Percentiles rank a stretch among this genome's conserved stretches.
Conservation (phyloP, 2,888 invertebrate genomes). For the Drosophila robusta region DNA sequence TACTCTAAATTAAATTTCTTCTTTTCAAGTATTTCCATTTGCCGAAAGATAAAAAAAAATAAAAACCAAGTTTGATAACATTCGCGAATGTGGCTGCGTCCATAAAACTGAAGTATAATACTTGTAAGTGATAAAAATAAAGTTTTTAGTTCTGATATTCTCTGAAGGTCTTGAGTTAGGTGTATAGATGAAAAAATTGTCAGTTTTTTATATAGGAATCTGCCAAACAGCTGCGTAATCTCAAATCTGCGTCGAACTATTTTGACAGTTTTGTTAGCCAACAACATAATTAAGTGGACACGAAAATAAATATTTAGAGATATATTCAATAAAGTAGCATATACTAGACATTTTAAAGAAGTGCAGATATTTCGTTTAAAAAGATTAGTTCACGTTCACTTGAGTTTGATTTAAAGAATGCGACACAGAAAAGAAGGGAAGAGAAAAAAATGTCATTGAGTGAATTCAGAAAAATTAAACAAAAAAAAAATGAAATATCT, state of each 20-base stretch:
- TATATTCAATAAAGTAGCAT: neutral
- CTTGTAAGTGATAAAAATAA: constrained; percentile 22
- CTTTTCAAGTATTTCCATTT: constrained; percentile 44
- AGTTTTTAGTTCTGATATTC: neutral
- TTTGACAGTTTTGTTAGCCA: constrained; percentile 36
- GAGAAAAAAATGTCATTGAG: no score
- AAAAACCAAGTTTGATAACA: constrained; percentile 40
- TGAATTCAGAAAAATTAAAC: no score
- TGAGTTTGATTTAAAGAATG: no score
- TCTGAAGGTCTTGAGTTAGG: constrained; percentile 18
- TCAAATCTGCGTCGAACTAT: constrained; percentile 40
- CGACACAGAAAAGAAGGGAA: no score
- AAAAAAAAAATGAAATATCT: no score
- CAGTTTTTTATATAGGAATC: neutral
- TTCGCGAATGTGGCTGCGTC: constrained; percentile 18
- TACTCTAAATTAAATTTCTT: constrained; percentile 66
- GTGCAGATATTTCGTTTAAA: neutral
- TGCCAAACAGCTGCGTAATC: constrained; percentile 43
- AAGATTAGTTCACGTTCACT: no score
- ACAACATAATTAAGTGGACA: constrained; percentile 36
- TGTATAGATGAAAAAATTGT: neutral
- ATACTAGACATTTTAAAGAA: neutral
- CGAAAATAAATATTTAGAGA: neutral
- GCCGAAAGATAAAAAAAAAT: constrained; percentile 41
- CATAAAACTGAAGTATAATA: neutral